Percentiles rank a stretch among this genome's conserved stretches.
These are phyloP conservation scores for Dascillus cervinus DNA, from an alignment of 2,888 invertebrate genomes.

Conservation along the genomic window DNA sequence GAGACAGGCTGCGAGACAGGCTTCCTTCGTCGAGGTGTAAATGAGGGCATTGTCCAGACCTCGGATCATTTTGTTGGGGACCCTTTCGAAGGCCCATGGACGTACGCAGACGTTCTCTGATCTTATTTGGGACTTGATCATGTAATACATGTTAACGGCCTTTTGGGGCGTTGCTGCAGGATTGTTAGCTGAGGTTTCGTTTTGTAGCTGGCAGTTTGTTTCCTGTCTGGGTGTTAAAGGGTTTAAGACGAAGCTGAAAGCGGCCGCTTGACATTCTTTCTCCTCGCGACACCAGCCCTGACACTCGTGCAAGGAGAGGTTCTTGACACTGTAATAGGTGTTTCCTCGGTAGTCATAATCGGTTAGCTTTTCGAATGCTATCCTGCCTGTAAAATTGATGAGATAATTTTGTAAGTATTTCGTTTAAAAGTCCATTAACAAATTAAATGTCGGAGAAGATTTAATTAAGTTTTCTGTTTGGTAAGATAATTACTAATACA, in stretches of 20 bases:
- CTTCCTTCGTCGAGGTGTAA: conserved; percentile 90
- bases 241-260: conserved; percentile 89
- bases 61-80: conserved; percentile 86
- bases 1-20: conserved; percentile 84
- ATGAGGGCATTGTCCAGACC: conserved; percentile 87
- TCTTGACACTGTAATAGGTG: conserved; percentile 87
- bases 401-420: too few species aligned
- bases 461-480: too few species aligned
- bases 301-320: conserved; percentile 86
- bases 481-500: too few species aligned
- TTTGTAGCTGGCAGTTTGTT: conserved; percentile 83
- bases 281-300: conserved; percentile 94
- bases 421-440: too few species aligned
- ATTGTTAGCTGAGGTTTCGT: conserved; percentile 86
- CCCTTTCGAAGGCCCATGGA: conserved; percentile 89
- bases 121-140: conserved; percentile 85
- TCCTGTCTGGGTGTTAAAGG: conserved; percentile 88
- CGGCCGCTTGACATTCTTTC: conserved; percentile 84
- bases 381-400: conserved; percentile 71
- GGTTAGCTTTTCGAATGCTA: conserved; percentile 89
- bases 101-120: conserved; percentile 87
- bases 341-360: conserved; percentile 87
- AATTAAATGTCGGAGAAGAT: too few species aligned
- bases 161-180: conserved; percentile 76
- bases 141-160: conserved; percentile 88